Percentiles rank a stretch among this genome's conserved stretches.
Evolutionary conservation across 1,140 invertebrate species (phyloP).

Genomic region (Dendroctonus valens): DNA sequence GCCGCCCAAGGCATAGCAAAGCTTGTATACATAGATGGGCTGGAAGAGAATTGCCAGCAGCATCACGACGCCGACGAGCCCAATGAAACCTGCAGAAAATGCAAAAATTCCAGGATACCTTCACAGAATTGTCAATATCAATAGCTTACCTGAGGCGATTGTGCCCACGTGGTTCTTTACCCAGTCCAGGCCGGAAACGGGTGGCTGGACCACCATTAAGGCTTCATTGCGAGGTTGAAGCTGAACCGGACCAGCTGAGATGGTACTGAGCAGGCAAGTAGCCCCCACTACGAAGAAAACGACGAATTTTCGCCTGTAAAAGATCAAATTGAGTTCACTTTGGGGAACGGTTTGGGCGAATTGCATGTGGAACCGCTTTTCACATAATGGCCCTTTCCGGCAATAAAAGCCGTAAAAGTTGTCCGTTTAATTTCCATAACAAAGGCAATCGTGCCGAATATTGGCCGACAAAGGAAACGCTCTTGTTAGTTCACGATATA

Average conservation of each 20-base stretch:
- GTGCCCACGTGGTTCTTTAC: constrained; percentile 6
- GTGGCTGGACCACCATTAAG: background rate
- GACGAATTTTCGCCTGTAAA: constrained; percentile 1
- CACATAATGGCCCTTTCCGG: background rate
- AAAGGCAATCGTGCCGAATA: constrained; percentile 23
- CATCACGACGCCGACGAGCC: constrained; percentile 32
- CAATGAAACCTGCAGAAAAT: constrained; percentile 35
- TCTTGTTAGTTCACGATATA: constrained; percentile 15
- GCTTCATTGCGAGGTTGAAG: no score
- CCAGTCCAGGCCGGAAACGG: background rate
- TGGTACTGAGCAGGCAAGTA: background rate
- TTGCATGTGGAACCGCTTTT: no score
- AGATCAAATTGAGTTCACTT: background rate
- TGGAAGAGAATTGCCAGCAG: constrained; percentile 30
- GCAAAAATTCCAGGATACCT: background rate
- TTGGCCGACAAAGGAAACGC: constrained; percentile 23
- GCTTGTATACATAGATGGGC: constrained; percentile 41
- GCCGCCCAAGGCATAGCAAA: constrained; percentile 44
- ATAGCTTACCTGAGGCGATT: constrained; percentile 6
- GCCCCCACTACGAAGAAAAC: background rate
- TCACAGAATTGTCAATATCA: no score
- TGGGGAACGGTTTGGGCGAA: no score
- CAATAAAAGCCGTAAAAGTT: constrained; percentile 29
- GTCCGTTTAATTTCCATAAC: constrained; percentile 28
- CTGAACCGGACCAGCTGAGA: no score